Conservation (phyloP, 1,140 invertebrate genomes). For the Aporrectodea caliginosa region DNA sequence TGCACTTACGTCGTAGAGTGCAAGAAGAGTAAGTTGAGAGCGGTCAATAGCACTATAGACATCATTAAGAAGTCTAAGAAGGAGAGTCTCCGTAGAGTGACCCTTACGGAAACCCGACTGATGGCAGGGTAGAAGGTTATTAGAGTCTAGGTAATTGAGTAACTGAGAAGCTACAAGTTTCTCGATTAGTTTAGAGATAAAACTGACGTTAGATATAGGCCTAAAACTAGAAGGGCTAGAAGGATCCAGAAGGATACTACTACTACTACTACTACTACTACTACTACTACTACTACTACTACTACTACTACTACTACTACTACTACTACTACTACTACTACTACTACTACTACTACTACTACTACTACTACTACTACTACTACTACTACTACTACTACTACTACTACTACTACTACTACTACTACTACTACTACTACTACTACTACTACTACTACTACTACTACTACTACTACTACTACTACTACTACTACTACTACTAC, state of each 20-base stretch:
- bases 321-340: not conserved
- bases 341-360: not conserved
- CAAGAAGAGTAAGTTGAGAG: too few species aligned
- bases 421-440: not conserved
- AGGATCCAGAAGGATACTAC: not conserved
- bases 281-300: not conserved
- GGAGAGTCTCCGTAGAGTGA: too few species aligned
- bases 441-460: not conserved
- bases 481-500: not conserved
- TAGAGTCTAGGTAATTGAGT: too few species aligned
- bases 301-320: not conserved
- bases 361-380: not conserved
- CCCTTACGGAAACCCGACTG: too few species aligned
- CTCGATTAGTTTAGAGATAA: too few species aligned
- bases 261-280: not conserved
- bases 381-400: not conserved
- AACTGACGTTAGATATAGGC: too few species aligned
- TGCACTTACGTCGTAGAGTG: too few species aligned
- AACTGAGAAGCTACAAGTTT: too few species aligned
- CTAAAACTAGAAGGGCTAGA: too few species aligned
- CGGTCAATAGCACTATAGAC: too few species aligned
- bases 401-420: not conserved
- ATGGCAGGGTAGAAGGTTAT: too few species aligned
- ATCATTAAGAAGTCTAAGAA: too few species aligned
- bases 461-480: not conserved